Evolutionary conservation across 2,113 vertebrate genomes (phyloP), one percentile per base, ranked within the genome.

Genomic region (Ptychochromis oligacanthus): DNA sequence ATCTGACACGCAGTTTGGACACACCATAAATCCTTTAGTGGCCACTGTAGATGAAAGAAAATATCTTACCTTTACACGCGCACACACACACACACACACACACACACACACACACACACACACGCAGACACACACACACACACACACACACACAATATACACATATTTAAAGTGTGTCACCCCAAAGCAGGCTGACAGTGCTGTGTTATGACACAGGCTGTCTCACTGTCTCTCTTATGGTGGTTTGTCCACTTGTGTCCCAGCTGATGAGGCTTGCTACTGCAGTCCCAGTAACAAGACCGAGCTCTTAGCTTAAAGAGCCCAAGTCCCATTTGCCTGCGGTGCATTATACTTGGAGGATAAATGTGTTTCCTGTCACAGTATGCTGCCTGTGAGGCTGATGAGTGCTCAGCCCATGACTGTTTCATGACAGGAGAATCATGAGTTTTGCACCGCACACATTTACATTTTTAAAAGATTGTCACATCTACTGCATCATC

Each of bases 271-370:
- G 22, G 49, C 40, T 87, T 85, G 26, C 70, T 38, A n/a, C n/a
- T n/a, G n/a, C 40, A 11, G 58, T 85, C 70, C 49, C 87, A 79
- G 26, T 55, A 83, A 89, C 85, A 72, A 83, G 82, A 88, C 87
- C 81, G 60, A 64, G 65, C 84, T 90, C 67, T 85, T 56, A 82
- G 67, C 84, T 88, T 79, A 65, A 77, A 81, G 60, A 86, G 67
- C 18, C 75, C 7, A 22, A 1, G 56, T 86, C 84, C 79, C 34
- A 14, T 88, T 88, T 74, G 75, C 36, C 83, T 65, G 60, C 24
- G 36, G 81, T 88, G 83, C 77, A 82, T 90, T 88, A 86, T 89
- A 77, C 72, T 88, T 20, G 43, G 57, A 86, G 86, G 64, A 80
- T 79, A 59, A 87, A 82, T 79, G 75, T 6, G 28, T 54, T 80